Base-by-base conservation (phyloP, 2,113 vertebrate species). In the Amblyopsis rosae region DNA sequence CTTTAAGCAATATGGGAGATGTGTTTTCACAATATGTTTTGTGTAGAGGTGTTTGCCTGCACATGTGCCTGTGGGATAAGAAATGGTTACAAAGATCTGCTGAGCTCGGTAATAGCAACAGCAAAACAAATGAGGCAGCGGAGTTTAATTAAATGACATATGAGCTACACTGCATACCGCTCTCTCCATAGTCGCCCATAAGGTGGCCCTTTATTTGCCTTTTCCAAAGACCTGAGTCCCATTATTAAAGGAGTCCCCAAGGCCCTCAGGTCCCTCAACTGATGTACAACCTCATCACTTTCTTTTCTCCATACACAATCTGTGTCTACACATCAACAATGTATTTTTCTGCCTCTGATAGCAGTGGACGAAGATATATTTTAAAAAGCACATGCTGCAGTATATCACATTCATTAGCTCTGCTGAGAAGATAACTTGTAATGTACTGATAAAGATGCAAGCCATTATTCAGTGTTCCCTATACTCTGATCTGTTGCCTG, bases 111-210 rank as follows among this genome's bases (percentile, higher is more conserved):
- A 63, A 41, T 53, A 9, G 62, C 60, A 26, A 33, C 56, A 63
- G 33, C 46, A 35, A 26, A 63, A 74, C 35, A 41, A 41, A 19
- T 84, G 55, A 67, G 81, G 80, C 68, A 67, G 67, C 58, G 41
- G 51, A 81, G 73, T 78, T 84, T 87, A 87, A 90, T 87, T 79
- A 79, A 60, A 73, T 86, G 70, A 78, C 64, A 63, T 56, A 58
- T 70, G 63, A 84, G 77, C 51, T 69, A 70, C 70, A 50, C 69
- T 72, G 32, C 49, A 5, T 41, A 0, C 32, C 62, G 41, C 64
- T 55, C 13, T 59, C 72, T 57, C 66, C 67, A 47, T 47, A 71
- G 62, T 73, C 72, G 45, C 11, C 70, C 54, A 62, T 70, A 12
- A n/a, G 71, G 65, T 58, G 59, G 66, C 49, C 56, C 67, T 76